These are phyloP conservation scores for Rhagonycha fulva DNA, from an alignment of 2,888 invertebrate species.

Conservation along the genomic window DNA sequence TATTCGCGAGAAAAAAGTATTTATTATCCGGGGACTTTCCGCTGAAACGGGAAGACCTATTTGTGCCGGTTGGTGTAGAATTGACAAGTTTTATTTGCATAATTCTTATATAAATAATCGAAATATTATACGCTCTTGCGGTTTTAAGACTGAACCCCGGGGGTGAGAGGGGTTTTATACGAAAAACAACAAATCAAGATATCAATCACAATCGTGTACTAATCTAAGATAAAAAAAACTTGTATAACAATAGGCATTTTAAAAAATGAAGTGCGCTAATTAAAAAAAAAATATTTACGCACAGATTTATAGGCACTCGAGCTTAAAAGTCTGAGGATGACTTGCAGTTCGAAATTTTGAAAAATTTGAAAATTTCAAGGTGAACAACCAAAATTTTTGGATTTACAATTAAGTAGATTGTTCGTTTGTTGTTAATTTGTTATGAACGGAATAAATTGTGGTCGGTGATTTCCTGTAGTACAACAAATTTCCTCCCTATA, in stretches of 20 bases:
- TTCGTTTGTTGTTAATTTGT: not conserved
- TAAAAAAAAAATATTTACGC: not conserved
- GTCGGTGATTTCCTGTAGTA: not conserved
- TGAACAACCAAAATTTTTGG: not conserved
- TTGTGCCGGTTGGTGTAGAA: not conserved
- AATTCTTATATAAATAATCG: not conserved
- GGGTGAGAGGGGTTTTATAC: not conserved
- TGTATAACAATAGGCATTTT: not conserved
- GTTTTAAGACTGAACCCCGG: not conserved
- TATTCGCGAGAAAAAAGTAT: not conserved
- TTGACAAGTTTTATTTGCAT: not conserved
- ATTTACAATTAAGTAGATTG: not conserved
- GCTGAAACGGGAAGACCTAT: not conserved
- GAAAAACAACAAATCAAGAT: too few relatives aligned
- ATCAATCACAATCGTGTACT: not conserved
- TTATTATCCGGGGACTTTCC: not conserved
- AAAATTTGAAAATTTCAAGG: not conserved
- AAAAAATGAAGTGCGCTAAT: not conserved
- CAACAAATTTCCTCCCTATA: not conserved
- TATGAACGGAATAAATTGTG: not conserved
- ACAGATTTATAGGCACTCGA: too few relatives aligned
- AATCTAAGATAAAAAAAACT: not conserved
- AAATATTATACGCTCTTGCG: not conserved
- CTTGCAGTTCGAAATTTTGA: not conserved
- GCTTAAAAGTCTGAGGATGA: not conserved